A percentile compares a stretch with the other conserved stretches of the same genome.
Evolutionary conservation across 1,140 invertebrate genomes (phyloP).

Genomic region (Telenomus remus): DNA sequence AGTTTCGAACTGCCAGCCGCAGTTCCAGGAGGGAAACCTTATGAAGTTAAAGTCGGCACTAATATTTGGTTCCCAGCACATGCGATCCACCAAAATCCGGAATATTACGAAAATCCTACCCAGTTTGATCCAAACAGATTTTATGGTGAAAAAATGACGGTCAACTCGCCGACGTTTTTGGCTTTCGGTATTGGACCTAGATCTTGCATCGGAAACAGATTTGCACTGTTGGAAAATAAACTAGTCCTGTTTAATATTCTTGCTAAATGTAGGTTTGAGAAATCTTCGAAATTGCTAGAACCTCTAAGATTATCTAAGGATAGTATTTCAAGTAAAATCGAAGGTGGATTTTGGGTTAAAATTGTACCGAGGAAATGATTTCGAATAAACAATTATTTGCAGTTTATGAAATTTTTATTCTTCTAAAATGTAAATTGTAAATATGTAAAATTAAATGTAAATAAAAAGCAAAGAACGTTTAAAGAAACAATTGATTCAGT

Average conservation of each 20-base stretch:
- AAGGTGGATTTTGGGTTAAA: constrained; percentile 31
- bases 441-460: too few relatives aligned
- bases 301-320: constrained; percentile 12
- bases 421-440: too few relatives aligned
- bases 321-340: background rate
- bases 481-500: too few relatives aligned
- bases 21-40: constrained; percentile 1
- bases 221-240: constrained; percentile 73
- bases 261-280: constrained; percentile 30
- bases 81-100: background rate
- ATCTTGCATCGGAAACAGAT: constrained; percentile 67
- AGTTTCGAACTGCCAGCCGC: background rate
- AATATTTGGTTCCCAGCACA: constrained; percentile 3
- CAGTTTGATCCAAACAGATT: background rate
- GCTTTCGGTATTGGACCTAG: background rate
- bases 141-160: background rate
- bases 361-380: constrained; percentile 8
- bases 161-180: constrained; percentile 7
- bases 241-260: constrained; percentile 53
- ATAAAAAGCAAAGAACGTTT: too few relatives aligned
- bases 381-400: too few relatives aligned
- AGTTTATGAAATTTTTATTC: too few relatives aligned
- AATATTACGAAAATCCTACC: constrained; percentile 5
- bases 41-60: background rate
- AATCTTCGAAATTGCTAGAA: background rate